phyloP scores from a whole-genome alignment of 2,113 vertebrate genomes.

The Electrona antarctica region DNA sequence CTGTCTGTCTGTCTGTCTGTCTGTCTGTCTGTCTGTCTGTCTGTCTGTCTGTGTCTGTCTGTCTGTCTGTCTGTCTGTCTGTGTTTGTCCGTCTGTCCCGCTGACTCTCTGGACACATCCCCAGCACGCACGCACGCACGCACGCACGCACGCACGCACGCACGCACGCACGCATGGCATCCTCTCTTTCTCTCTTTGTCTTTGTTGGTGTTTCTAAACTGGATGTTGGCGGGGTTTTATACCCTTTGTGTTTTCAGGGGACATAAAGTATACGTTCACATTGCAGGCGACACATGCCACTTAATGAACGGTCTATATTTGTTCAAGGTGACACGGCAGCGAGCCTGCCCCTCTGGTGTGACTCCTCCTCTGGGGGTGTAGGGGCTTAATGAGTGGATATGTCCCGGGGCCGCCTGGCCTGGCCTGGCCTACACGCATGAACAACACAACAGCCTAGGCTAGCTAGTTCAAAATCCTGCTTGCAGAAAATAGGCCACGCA shows the following conservation, averaged over 20 bases:
- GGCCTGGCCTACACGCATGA: slow-evolving; percentile 28
- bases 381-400: slow-evolving; percentile 69
- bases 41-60: too few species aligned
- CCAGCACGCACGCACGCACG: background rate
- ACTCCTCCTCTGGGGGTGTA: slow-evolving; percentile 61
- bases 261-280: slow-evolving; percentile 68
- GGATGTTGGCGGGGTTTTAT: slow-evolving; percentile 39
- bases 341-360: slow-evolving; percentile 53
- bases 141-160: background rate
- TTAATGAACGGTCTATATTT: slow-evolving; percentile 72
- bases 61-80: too few species aligned
- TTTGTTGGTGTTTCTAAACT: slow-evolving; percentile 70
- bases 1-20: slow-evolving; percentile 35
- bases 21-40: slow-evolving; percentile 70
- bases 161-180: slow-evolving; percentile 12
- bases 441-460: background rate
- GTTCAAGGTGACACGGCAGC: slow-evolving; percentile 80
- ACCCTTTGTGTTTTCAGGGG: slow-evolving; percentile 64
- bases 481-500: slow-evolving; percentile 27
- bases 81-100: slow-evolving; percentile 75
- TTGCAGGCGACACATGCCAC: slow-evolving; percentile 69
- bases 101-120: slow-evolving; percentile 60
- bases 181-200: slow-evolving; percentile 46
- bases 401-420: slow-evolving; percentile 53
- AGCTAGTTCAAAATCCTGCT: slow-evolving; percentile 33